Evolutionary conservation across 2,888 invertebrate species (phyloP).

Genomic region (Catonia carolina): DNA sequence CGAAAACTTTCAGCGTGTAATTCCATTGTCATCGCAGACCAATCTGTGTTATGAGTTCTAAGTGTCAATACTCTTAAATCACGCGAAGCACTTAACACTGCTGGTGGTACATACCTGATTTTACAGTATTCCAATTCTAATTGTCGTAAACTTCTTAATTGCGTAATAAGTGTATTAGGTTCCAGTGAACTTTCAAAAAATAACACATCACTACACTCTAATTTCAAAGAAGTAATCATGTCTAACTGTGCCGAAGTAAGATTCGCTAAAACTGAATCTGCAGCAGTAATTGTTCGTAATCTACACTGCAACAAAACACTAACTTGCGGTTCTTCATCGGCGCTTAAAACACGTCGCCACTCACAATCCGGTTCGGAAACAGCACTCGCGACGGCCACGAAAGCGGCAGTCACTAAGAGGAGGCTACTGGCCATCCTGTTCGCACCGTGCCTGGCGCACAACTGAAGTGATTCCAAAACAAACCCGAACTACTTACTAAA

Average conservation of each 20-base stretch:
- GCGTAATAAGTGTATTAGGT: conserved; percentile 60
- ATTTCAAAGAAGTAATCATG: conserved; percentile 59
- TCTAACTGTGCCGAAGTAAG: conserved; percentile 62
- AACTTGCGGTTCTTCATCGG: conserved; percentile 43
- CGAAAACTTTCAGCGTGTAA: conserved; percentile 63
- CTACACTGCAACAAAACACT: conserved; percentile 49
- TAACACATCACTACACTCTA: conserved; percentile 71
- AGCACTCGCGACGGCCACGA: conserved; percentile 13
- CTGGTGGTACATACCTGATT: conserved; percentile 64
- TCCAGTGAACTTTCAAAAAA: conserved; percentile 72
- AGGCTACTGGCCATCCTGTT: conserved; percentile 19
- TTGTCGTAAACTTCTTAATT: conserved; percentile 68
- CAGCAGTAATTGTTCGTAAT: conserved; percentile 63
- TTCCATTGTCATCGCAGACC: conserved; percentile 64
- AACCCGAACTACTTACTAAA: neutral
- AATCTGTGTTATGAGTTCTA: conserved; percentile 72
- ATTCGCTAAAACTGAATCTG: conserved; percentile 60
- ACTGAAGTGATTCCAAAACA: conserved; percentile 12
- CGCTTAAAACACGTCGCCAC: conserved; percentile 54
- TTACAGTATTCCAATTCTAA: conserved; percentile 74
- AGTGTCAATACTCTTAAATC: conserved; percentile 72
- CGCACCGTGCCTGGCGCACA: conserved; percentile 21
- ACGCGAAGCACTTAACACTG: conserved; percentile 70
- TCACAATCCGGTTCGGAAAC: conserved; percentile 58
- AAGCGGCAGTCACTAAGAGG: conserved; percentile 12